phyloP scores from a whole-genome alignment of 2,888 invertebrate genomes.

The Cinara cedri region DNA sequence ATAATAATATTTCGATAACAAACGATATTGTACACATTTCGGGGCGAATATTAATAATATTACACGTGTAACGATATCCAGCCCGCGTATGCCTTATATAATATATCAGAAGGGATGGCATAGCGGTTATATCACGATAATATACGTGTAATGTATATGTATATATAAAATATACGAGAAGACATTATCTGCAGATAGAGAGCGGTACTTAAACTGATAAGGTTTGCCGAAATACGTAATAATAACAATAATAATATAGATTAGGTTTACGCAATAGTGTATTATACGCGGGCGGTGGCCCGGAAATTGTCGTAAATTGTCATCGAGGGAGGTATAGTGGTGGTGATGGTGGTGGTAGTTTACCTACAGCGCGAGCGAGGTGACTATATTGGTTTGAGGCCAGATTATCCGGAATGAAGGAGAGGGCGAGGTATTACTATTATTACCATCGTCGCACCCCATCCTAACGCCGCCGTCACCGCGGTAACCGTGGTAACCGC shows the following conservation, averaged over 20 bases:
- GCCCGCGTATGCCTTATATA: too few species aligned
- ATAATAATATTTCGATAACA: too few species aligned
- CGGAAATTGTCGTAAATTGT: slow-evolving; percentile 51
- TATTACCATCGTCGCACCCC: background rate
- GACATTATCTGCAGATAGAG: slow-evolving; percentile 26
- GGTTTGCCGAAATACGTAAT: background rate
- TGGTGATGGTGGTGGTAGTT: background rate
- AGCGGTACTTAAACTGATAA: slow-evolving; percentile 24
- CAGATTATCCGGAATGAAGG: slow-evolving; percentile 50
- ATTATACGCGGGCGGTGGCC: background rate
- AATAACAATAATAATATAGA: too few species aligned
- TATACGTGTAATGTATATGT: too few species aligned
- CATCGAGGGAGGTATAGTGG: background rate
- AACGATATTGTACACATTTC: too few species aligned
- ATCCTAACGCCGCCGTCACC: background rate
- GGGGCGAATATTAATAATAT: too few species aligned
- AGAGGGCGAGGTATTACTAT: slow-evolving; percentile 41
- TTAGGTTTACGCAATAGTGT: background rate
- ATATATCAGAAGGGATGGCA: too few species aligned
- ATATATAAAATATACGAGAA: too few species aligned
- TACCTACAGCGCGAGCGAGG: background rate
- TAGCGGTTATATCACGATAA: too few species aligned
- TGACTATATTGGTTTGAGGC: slow-evolving; percentile 55
- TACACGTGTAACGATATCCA: too few species aligned
- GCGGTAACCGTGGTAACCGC: slow-evolving; percentile 53